phyloP scores from a whole-genome alignment of 1,140 invertebrate genomes.

The Anoplolepis gracilipes region DNA sequence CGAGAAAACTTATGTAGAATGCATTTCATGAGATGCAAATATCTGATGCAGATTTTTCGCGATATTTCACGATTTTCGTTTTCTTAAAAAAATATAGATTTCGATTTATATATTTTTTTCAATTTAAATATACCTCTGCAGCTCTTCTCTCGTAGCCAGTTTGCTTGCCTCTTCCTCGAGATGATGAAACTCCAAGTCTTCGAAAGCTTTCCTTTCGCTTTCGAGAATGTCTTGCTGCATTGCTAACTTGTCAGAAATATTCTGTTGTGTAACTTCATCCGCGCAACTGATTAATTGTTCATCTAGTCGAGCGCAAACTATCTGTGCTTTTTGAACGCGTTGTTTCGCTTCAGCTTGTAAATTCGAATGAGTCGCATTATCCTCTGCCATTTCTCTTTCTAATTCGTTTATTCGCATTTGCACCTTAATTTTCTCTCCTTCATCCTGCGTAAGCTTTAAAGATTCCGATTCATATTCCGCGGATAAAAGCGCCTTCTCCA shows the following conservation, averaged over 20 bases:
- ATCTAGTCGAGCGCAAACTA: slow-evolving; percentile 82
- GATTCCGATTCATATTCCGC: slow-evolving; percentile 93
- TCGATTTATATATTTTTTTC: no score
- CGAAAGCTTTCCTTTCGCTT: slow-evolving; percentile 93
- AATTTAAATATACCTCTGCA: slow-evolving; percentile 87
- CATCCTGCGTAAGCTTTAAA: slow-evolving; percentile 89
- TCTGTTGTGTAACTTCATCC: slow-evolving; percentile 74
- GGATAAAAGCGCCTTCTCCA: slow-evolving; percentile 93
- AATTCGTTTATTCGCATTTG: slow-evolving; percentile 87
- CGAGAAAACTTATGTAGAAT: not conserved
- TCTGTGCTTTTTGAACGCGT: slow-evolving; percentile 81
- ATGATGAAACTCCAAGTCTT: slow-evolving; percentile 97
- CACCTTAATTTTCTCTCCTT: slow-evolving; percentile 89
- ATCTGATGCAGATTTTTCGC: no score
- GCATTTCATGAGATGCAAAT: not conserved
- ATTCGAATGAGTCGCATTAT: slow-evolving; percentile 82
- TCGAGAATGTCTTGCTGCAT: slow-evolving; percentile 89
- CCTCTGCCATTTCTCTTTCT: slow-evolving; percentile 86
- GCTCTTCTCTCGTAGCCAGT: slow-evolving; percentile 92
- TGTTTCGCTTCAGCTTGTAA: slow-evolving; percentile 83
- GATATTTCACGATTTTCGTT: no score
- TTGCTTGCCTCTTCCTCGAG: slow-evolving; percentile 95
- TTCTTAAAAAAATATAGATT: not conserved
- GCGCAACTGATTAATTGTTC: slow-evolving; percentile 77
- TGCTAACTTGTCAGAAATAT: slow-evolving; percentile 78